Evolutionary conservation across 2,888 invertebrate genomes (phyloP), one percentile per base, ranked within the genome.

Genomic region (Chrysolina americana): DNA sequence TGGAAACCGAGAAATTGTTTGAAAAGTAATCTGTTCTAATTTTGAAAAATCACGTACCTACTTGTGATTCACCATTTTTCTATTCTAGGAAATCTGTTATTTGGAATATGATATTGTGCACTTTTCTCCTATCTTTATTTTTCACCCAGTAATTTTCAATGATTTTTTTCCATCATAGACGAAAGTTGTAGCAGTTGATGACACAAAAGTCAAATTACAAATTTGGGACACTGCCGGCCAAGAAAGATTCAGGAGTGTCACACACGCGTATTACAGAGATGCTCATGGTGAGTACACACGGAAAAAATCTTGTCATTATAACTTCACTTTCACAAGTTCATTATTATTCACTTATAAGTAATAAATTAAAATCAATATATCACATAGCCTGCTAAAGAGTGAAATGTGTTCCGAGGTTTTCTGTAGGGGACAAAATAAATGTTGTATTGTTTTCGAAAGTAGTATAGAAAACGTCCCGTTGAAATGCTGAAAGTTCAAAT

Each of bases 171-270:
- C 17, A 77, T 87, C 88, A 77, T 91, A 95, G 95, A 96, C 95
- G 87, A 96, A 96, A 90, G 92, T 95, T 85, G 94, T 96, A 48
- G 91, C 92, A 63, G 94, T 96, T 62, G 96, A 95, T 86, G 92
- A 94, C 80, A 91, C 93, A 74, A 95, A 94, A 88, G 96, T 98
- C 76, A 98, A 98, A 88, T 92, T 98, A 83, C 98, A 98, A 90
- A 97, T 97, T 86, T 97, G 97, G 97, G 97, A 97, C 97, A 2
- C 36, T 36, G 97, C 97, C 1, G 97, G 97, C 0, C 97, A 97
- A 86, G 97, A 98, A 89, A 92, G 97, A 84, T 97, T 98, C 87
- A 93, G 97, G 78, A 97, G 97, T 88, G 96, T 97, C 41, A 97
- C 97, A 11, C 96, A 96, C 85, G 96, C 97, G 10, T 98, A 98